Evolutionary conservation across 2,797 vertebrate species (phyloP).

Genomic region (Apogon talboti): DNA sequence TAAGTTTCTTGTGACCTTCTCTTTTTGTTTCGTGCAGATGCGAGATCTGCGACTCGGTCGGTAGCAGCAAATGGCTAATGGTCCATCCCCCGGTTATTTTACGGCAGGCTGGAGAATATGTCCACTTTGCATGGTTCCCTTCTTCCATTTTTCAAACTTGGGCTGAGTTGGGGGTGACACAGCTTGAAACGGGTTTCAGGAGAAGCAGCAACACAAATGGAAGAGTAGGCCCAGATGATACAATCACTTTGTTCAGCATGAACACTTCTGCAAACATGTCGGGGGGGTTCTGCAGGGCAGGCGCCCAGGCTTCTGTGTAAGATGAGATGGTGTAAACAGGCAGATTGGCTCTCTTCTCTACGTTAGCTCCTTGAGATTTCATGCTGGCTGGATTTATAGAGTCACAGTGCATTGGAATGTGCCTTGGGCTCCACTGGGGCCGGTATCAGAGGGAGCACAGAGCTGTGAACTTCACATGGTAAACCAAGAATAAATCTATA

Average conservation of each 20-base stretch:
- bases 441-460: constrained; percentile 41
- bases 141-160: constrained; percentile 80
- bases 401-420: constrained; percentile 59
- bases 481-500: constrained; percentile 61
- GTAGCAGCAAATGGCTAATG: constrained; percentile 78
- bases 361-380: constrained; percentile 73
- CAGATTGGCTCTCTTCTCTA: constrained; percentile 70
- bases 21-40: constrained; percentile 66
- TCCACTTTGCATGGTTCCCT: constrained; percentile 83
- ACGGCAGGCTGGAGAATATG: constrained; percentile 82
- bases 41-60: constrained; percentile 64
- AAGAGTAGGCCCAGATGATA: constrained; percentile 80
- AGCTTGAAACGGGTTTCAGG: constrained; percentile 75
- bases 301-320: constrained; percentile 66
- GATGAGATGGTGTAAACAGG: constrained; percentile 77
- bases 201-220: constrained; percentile 71
- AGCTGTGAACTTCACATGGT: constrained; percentile 58
- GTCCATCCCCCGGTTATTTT: constrained; percentile 80
- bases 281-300: constrained; percentile 45
- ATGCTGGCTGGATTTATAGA: constrained; percentile 75
- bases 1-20: constrained; percentile 74
- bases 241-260: constrained; percentile 82
- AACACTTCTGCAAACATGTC: constrained; percentile 77
- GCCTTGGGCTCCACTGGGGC: constrained; percentile 57
- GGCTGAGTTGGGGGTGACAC: constrained; percentile 73